Conservation (phyloP, 2,888 invertebrate species). For the Platycheirus albimanus region DNA sequence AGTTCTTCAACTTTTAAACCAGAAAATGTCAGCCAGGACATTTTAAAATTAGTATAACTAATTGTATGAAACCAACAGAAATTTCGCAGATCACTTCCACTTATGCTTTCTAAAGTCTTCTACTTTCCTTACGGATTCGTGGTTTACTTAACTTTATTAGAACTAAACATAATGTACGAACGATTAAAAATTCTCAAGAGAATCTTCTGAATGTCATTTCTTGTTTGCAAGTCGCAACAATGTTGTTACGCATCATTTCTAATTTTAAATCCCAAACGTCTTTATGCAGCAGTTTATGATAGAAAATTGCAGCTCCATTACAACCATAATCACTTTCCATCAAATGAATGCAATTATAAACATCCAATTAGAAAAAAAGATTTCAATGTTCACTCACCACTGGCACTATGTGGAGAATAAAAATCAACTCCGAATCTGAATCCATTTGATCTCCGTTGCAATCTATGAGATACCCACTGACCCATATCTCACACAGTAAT, state of each 20-base stretch:
- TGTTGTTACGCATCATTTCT: background rate
- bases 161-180: too few species aligned
- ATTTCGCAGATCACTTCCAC: too few species aligned
- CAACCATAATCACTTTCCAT: slow-evolving; percentile 42
- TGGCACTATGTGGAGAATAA: background rate
- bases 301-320: background rate
- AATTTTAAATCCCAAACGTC: background rate
- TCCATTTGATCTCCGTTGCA: slow-evolving; percentile 35
- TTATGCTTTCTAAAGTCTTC: too few species aligned
- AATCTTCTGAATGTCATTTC: background rate
- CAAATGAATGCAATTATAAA: slow-evolving; percentile 45
- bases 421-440: slow-evolving; percentile 44
- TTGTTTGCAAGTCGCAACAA: too few species aligned
- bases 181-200: too few species aligned
- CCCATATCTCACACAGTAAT: slow-evolving; percentile 69
- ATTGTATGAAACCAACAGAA: too few species aligned
- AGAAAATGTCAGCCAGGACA: too few species aligned
- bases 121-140: too few species aligned
- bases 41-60: too few species aligned
- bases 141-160: too few species aligned
- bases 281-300: background rate
- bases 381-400: slow-evolving; percentile 5
- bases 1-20: too few species aligned
- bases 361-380: slow-evolving; percentile 65
- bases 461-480: slow-evolving; percentile 68